Conservation (phyloP, 1,140 invertebrate genomes). For the Dinothrombium tinctorium region DNA sequence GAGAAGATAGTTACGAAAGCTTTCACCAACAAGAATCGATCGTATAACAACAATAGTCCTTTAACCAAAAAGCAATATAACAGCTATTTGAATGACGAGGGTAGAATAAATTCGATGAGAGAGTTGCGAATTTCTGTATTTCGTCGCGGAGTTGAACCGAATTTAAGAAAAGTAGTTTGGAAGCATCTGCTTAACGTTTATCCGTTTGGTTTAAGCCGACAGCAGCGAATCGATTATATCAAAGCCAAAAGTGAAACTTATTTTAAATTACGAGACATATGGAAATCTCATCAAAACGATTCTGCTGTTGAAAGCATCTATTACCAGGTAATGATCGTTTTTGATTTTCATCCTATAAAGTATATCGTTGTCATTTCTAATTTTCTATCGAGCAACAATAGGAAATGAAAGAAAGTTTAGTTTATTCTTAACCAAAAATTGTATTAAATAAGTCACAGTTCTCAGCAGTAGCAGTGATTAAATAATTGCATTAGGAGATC, state of each 20-base stretch:
- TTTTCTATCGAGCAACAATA: too few relatives aligned
- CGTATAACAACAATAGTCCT: constrained; percentile 25
- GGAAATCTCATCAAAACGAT: constrained; percentile 32
- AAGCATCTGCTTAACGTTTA: constrained; percentile 89
- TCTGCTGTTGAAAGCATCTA: constrained; percentile 50
- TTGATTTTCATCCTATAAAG: too few relatives aligned
- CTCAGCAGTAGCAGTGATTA: too few relatives aligned
- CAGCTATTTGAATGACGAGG: constrained; percentile 65
- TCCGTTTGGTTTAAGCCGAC: constrained; percentile 64
- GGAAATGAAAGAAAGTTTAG: too few relatives aligned
- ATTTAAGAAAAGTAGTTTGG: constrained; percentile 47
- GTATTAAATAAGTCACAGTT: too few relatives aligned
- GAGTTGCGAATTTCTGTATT: constrained; percentile 69
- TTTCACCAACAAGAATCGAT: not conserved
- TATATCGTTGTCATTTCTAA: too few relatives aligned
- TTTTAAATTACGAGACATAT: constrained; percentile 46
- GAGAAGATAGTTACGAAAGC: constrained; percentile 6
- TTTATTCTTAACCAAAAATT: too few relatives aligned
- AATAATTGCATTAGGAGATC: too few relatives aligned
- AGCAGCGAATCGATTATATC: constrained; percentile 82
- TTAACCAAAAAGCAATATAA: constrained; percentile 71
- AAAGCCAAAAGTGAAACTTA: constrained; percentile 74
- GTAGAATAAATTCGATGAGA: constrained; percentile 54
- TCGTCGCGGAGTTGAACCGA: constrained; percentile 25
- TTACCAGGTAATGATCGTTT: too few relatives aligned